Base-by-base conservation (phyloP, 2,113 vertebrate species). In the Ardeotis arabs region DNA sequence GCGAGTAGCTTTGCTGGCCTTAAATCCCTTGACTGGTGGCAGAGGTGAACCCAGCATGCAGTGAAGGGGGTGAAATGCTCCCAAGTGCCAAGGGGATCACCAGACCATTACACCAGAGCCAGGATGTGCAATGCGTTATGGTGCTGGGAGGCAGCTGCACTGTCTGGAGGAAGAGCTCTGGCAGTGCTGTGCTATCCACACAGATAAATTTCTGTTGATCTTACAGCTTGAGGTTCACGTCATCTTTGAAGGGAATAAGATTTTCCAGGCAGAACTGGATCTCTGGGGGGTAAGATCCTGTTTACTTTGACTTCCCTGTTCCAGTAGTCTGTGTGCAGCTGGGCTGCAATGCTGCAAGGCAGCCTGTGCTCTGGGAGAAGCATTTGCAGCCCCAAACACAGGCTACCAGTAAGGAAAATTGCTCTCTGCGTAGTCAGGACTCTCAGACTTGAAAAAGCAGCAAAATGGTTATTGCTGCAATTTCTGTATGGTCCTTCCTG, bases 251-350 rank as follows among this genome's bases (percentile, higher is more conserved):
- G 98, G 98, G 21, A 96, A 98, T 73, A 99, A 99, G 95, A 89
- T 99, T 55, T 99, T 99, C 97, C 98, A 98, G 92, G 98, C 97
- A 62, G 98, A 99, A 62, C 97, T 99, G 96, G 98, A 99, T 90
- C 98, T 99, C 63, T 99, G 99, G 99, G 99, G 99, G 98, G 99
- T 99, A 98, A 99, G 96, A 87, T 69, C 55, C 75, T 60, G 35
- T 98, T 92, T 75, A 45, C 41, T 93, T 75, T 73, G 49, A 23
- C 87, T 88, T 90, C 24, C 7, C 31, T 77, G 0, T 62, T 85
- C 79, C 73, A 66, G 77, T 29, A 64, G 37, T 12, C 33, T 81
- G 45, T 1, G 1, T 19, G 45, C 55, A 68, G 25, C 37, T 85
- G 67, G 62, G 70, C 75, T 87, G n/a, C 63, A 47, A 73, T 33